Conservation (phyloP, 2,888 invertebrate species). For the Cerastis leucographa region DNA sequence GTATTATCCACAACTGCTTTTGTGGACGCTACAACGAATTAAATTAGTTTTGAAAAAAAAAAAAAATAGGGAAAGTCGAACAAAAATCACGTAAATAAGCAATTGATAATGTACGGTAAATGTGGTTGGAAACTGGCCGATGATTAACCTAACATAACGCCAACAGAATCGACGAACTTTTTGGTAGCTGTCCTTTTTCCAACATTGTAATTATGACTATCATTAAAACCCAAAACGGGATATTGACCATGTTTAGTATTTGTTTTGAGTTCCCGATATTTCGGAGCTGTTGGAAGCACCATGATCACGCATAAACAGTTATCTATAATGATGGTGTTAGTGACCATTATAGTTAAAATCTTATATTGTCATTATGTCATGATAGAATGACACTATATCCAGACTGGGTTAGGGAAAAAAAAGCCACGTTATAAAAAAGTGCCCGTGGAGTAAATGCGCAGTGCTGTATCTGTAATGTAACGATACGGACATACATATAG, state of each 20-base stretch:
- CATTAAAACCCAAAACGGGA: too few relatives aligned
- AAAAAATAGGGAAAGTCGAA: background rate
- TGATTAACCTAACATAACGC: too few relatives aligned
- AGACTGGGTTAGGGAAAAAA: background rate
- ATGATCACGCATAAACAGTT: too few relatives aligned
- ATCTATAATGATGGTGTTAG: too few relatives aligned
- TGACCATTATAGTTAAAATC: too few relatives aligned
- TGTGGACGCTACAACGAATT: background rate
- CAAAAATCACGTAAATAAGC: background rate
- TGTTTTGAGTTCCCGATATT: too few relatives aligned
- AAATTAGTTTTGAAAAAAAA: background rate
- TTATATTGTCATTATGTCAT: background rate
- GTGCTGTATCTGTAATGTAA: constrained; percentile 1
- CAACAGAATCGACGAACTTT: too few relatives aligned
- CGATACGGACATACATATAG: background rate
- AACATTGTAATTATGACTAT: background rate
- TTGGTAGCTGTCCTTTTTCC: too few relatives aligned
- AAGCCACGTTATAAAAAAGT: background rate
- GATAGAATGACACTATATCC: background rate
- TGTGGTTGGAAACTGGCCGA: background rate
- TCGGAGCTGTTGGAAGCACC: too few relatives aligned
- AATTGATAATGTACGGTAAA: constrained; percentile 13
- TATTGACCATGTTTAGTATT: too few relatives aligned
- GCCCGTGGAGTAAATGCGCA: background rate
- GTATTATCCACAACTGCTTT: background rate